Evolutionary conservation across 2,888 invertebrate genomes (phyloP).

Genomic region (Lasioglossum oenotherae): DNA sequence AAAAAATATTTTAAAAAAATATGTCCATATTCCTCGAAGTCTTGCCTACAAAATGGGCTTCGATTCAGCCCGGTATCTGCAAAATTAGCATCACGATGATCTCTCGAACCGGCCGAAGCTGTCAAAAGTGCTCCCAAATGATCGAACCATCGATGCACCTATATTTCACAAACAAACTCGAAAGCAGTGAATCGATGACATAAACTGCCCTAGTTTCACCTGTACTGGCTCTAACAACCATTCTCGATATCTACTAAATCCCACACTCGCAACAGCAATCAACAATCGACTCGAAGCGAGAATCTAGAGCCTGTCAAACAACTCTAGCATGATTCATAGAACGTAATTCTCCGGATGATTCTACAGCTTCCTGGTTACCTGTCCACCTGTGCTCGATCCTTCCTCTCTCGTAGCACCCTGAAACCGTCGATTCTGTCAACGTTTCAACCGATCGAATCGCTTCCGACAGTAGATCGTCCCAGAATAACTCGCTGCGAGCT

Average conservation of each 20-base stretch:
- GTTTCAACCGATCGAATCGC: neutral
- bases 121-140: neutral
- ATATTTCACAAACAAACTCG: neutral
- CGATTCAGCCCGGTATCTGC: neutral
- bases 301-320: neutral
- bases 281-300: neutral
- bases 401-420: neutral
- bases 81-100: neutral
- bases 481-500: neutral
- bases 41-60: neutral
- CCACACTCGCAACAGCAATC: neutral
- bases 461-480: constrained; percentile 44
- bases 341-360: neutral
- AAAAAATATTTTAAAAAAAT: neutral
- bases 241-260: neutral
- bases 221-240: neutral
- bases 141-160: neutral
- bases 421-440: neutral
- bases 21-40: neutral
- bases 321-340: neutral
- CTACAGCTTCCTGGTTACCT: neutral
- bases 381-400: neutral
- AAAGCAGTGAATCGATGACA: neutral
- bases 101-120: neutral
- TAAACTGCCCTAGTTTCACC: neutral